phyloP scores from a whole-genome alignment of 2,797 vertebrate species.

The Fistularia commersonii region DNA sequence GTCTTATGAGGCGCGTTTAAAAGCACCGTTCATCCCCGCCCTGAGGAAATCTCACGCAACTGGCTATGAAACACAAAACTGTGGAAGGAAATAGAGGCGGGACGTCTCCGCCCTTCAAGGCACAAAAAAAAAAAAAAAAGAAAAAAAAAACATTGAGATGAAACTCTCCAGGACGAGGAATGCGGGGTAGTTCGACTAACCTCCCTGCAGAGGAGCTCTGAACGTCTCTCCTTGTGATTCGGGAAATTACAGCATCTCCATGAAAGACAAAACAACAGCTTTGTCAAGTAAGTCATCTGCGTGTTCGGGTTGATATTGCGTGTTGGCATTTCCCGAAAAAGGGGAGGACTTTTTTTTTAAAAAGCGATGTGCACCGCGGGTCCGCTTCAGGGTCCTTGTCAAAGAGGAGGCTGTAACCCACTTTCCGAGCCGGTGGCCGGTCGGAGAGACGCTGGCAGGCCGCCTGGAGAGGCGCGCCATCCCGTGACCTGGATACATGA shows the following conservation, averaged over 20 bases:
- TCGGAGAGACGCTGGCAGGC: too few relatives aligned
- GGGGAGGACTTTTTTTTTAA: too few relatives aligned
- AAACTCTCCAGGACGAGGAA: constrained; percentile 48
- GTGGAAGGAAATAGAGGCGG: constrained; percentile 62
- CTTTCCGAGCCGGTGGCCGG: too few relatives aligned
- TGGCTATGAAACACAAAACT: constrained; percentile 22
- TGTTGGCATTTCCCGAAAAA: too few relatives aligned
- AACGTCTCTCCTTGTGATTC: constrained; percentile 13
- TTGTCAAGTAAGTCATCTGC: constrained; percentile 78
- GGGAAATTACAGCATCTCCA: constrained; percentile 45
- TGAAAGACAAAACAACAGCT: constrained; percentile 75
- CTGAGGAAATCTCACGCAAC: constrained; percentile 37
- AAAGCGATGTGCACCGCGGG: too few relatives aligned
- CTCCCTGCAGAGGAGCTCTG: constrained; percentile 30
- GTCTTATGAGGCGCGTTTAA: constrained; percentile 11
- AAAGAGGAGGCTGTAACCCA: not conserved
- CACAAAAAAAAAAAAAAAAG: not conserved
- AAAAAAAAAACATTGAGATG: constrained; percentile 25
- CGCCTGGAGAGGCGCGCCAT: not conserved
- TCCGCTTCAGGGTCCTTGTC: not conserved
- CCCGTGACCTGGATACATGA: constrained; percentile 50
- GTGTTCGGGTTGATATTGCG: too few relatives aligned
- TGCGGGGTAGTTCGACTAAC: constrained; percentile 41
- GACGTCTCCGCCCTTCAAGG: constrained; percentile 59
- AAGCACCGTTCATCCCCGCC: constrained; percentile 26